Base-by-base conservation (phyloP, 1,140 invertebrate species). In the Planococcus citri region DNA sequence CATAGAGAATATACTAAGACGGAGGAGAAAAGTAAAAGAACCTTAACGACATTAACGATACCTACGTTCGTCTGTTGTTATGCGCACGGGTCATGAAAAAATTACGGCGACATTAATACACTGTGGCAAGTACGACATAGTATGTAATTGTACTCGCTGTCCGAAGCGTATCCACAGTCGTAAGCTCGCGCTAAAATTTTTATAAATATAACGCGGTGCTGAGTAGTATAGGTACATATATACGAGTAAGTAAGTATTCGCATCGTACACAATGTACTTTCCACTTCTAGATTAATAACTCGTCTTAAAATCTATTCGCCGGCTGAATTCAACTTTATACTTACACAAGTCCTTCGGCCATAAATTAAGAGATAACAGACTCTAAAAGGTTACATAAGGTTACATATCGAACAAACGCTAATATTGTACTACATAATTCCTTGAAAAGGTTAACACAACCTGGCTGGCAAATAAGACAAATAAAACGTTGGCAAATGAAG, bases 401-500 rank as follows among this genome's bases (percentile, higher is more conserved):
- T 64, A 64, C 60, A 27, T 27, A 27, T 64, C 60, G 60, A 64
- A 64, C 60, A 64, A 64, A 64, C 25, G 60, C 60, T 64, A 64
- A 64, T 64, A 64, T 64, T 64, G 60, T 64, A 64, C 60, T 64
- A 64, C 60, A 64, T 64, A 64, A 64, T 27, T 25, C 60, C 25
- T 64, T 24, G 60, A 27, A 25, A 64, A 64, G 60, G 60, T 24
- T 24, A 24, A 24, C 25, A 25, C 22, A 27, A 27, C 20, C 22
- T 24, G 22, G 60, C 21, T 64, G 60, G 25, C 60, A 64, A 64
- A 64, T 64, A 64, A 64, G 60, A 64, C 60, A 64, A 64, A 64
- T 64, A 64, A 64, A 64, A 64, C 25, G 60, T 25, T 64, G 25
- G 60, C 60, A 27, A 64, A 64, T 64, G 60, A 64, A 64, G 60